Base-by-base conservation (phyloP, 2,797 vertebrate genomes). In the Halcyon badia region DNA sequence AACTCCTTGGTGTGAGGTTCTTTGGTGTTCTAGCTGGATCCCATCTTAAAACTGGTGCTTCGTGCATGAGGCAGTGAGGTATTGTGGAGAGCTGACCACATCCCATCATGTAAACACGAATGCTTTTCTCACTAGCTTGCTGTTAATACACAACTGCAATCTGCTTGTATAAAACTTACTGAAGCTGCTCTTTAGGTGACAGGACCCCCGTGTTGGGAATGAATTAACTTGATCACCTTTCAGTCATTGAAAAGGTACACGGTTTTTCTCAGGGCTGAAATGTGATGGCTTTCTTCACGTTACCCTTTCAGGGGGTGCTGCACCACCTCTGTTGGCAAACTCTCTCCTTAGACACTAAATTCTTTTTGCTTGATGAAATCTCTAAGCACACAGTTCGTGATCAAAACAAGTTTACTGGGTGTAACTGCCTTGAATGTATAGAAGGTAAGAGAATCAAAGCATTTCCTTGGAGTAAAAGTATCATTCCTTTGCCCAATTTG, bases 61-160 rank as follows among this genome's bases (percentile, higher is more conserved):
- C 20, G 9, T 15, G 14, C 14, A 1, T 4, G 12, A 30, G 26
- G 20, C 49, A 48, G 20, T n/a, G n/a, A 56, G 37, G 10, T 42
- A 15, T 31, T 18, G 9, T 9, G 17, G 61, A 72, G 70, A 52
- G 17, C 13, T 8, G 49, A 33, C 12, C 42, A 1, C 11, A 82
- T 79, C 33, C 46, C 5, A 0, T 39, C 1, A 8, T 3, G 1
- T 31, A 9, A 81, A 44, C 18, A 6, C 4, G 12, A 44, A 52
- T 37, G 33, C 44, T 65, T 49, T 58, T 49, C 77, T 90, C 26
- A 18, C 64, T 69, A 72, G 78, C 42, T 61, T 51, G 6, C 31
- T 57, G 30, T 77, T 94, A 66, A 69, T 31, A 14, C 10, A 22
- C 28, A 65, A 5, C 15, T 19, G 31, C 31, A 49, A 61, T 62